Base-by-base conservation (phyloP, 2,113 vertebrate species). In the Cryptoleucopteryx plumbea region DNA sequence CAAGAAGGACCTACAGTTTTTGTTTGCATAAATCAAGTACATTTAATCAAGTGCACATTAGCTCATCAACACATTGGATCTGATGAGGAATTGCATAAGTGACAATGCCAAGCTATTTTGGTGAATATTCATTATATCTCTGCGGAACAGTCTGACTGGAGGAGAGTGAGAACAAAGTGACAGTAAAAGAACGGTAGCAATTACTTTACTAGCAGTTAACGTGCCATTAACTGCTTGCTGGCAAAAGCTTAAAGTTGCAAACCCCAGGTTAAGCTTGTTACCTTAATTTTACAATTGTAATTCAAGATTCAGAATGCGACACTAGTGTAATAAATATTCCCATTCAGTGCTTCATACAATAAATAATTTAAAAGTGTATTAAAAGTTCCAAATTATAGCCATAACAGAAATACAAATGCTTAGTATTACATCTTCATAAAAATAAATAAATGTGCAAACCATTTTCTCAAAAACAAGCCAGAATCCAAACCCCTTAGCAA, bases 61-160 rank as follows among this genome's bases (percentile, higher is more conserved):
- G 78, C 90, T 97, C 96, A 96, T 95, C 93, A 97, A 88, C 94
- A 95, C 70, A 91, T 58, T 93, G 82, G 63, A 91, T 91, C 52
- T 91, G 78, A 95, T 81, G 95, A 95, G 82, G 74, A 95, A 94
- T n/a, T 93, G 71, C 84, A 11, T 65, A 96, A 97, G 70, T 59
- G 93, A 94, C 93, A 94, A 97, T 94, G 95, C 86, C 89, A 95
- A 95, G 89, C 62, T 97, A 96, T 95, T 94, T 91, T 50, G 34
- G 93, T 94, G 95, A 97, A 94, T 95, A 97, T 95, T 97, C 91
- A 91, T 96, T 94, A 95, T 87, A 89, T 94, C 66, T 87, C 86
- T 80, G 48, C 0, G 0, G 89, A 96, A 97, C 82, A 90, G 89
- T 92, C 95, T 95, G 94, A 94, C 84, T 97, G 82, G 78, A 97